Conservation (phyloP, 1,140 invertebrate species). For the Musca vetustissima region DNA sequence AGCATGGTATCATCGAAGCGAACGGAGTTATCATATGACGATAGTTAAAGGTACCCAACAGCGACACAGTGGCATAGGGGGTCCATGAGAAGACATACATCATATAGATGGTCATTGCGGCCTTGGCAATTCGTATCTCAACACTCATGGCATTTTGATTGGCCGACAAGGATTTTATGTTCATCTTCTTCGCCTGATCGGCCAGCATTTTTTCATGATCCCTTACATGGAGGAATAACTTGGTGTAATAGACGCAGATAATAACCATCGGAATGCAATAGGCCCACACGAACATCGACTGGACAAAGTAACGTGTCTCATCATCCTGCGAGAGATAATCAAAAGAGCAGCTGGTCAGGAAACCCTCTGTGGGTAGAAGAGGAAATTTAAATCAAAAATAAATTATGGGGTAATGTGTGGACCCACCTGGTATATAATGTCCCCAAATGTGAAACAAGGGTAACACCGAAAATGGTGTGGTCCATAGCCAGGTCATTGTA, state of each 20-base stretch:
- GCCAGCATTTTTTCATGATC: conserved; percentile 77
- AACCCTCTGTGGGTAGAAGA: conserved; percentile 61
- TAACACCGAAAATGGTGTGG: conserved; percentile 69
- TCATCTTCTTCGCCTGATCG: conserved; percentile 81
- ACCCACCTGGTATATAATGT: conserved; percentile 67
- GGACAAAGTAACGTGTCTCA: conserved; percentile 69
- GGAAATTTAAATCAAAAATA: background rate
- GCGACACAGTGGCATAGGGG: conserved; percentile 70
- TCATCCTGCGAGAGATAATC: conserved; percentile 72
- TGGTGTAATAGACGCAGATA: conserved; percentile 70
- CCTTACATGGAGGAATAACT: conserved; percentile 67
- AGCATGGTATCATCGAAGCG: conserved; percentile 71
- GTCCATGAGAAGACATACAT: conserved; percentile 76
- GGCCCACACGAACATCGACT: conserved; percentile 68
- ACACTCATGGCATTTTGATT: conserved; percentile 68
- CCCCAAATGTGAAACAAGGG: conserved; percentile 69
- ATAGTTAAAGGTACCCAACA: conserved; percentile 74
- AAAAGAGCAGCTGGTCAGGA: conserved; percentile 74
- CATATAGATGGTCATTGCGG: conserved; percentile 75
- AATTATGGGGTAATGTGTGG: no score
- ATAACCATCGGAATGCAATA: conserved; percentile 69
- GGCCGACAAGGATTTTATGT: conserved; percentile 71
- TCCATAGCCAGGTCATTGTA: conserved; percentile 70
- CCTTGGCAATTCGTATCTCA: conserved; percentile 74
- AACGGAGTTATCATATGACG: conserved; percentile 68